phyloP scores from a whole-genome alignment of 2,113 vertebrate species.

The Toxotes jaculatrix region DNA sequence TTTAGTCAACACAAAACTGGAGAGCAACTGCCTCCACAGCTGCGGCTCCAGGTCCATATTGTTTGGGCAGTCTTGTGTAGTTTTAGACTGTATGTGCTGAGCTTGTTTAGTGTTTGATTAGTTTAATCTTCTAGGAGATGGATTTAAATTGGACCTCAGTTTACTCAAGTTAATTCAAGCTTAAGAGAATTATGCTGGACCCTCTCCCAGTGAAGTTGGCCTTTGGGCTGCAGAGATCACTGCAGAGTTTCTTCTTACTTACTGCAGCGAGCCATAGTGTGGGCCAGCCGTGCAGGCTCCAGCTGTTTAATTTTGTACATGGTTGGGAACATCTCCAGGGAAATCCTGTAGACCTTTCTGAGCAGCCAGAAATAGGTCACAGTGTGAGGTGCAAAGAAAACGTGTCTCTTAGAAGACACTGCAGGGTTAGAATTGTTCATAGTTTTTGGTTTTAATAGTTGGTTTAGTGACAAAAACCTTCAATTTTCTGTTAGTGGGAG shows the following conservation, averaged over 20 bases:
- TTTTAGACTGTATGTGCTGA: not conserved
- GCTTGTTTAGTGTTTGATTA: slow-evolving; percentile 43
- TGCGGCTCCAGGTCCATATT: not conserved
- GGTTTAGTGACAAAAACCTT: not conserved
- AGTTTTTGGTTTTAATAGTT: not conserved
- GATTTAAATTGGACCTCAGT: slow-evolving; percentile 51
- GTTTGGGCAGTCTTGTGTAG: not conserved
- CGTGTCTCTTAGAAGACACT: slow-evolving; percentile 30
- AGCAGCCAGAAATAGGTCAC: slow-evolving; percentile 72
- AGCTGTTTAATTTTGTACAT: slow-evolving; percentile 71
- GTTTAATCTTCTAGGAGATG: slow-evolving; percentile 42
- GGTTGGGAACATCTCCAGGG: slow-evolving; percentile 69
- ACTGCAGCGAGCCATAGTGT: slow-evolving; percentile 46
- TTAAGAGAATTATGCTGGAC: slow-evolving; percentile 52
- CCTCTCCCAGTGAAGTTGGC: slow-evolving; percentile 24
- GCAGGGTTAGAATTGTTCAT: slow-evolving; percentile 10
- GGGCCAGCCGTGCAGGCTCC: slow-evolving; percentile 40
- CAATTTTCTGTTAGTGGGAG: not conserved
- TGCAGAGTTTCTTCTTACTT: slow-evolving; percentile 44
- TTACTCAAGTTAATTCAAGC: slow-evolving; percentile 52
- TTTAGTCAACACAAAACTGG: slow-evolving; percentile 8
- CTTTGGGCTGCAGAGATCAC: slow-evolving; percentile 47
- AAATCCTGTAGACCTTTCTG: slow-evolving; percentile 66
- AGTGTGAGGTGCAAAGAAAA: slow-evolving; percentile 51
- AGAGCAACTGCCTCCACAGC: slow-evolving; percentile 7